Percentiles rank a stretch among this genome's conserved stretches.
phyloP scores from a whole-genome alignment of 1,140 invertebrate genomes.

The Lepidostoma basale region DNA sequence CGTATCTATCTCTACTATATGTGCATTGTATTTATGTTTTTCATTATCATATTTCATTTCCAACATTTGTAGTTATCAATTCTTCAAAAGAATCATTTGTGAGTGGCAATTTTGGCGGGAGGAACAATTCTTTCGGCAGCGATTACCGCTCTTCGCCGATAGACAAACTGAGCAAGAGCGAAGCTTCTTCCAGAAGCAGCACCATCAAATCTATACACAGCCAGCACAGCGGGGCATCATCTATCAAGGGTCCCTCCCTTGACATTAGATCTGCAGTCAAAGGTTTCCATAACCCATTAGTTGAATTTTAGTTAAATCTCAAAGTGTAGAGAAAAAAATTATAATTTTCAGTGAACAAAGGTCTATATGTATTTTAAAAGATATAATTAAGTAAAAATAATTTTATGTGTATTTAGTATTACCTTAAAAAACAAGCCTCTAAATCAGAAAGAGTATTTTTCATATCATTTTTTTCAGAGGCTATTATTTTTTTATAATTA shows the following conservation, averaged over 20 bases:
- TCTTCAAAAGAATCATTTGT: conserved; percentile 32
- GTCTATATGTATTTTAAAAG: too few relatives aligned
- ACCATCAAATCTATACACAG: conserved; percentile 44
- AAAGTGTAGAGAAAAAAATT: too few relatives aligned
- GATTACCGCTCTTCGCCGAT: conserved; percentile 27
- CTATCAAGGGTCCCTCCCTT: conserved; percentile 35
- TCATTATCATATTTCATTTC: conserved; percentile 2
- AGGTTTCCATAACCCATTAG: conserved; percentile 39
- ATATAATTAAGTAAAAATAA: too few relatives aligned
- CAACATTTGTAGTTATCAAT: conserved; percentile 35
- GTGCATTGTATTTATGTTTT: not conserved
- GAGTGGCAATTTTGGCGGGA: conserved; percentile 18
- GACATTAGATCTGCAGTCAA: conserved; percentile 50
- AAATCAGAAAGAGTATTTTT: too few relatives aligned
- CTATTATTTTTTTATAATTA: too few relatives aligned
- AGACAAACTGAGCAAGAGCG: conserved; percentile 40
- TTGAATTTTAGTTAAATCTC: not conserved
- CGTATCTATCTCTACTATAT: not conserved
- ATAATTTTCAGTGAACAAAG: too few relatives aligned
- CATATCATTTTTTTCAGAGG: too few relatives aligned
- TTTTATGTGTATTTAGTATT: too few relatives aligned
- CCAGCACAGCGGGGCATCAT: conserved; percentile 33
- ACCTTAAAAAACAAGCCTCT: too few relatives aligned
- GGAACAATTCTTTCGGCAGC: conserved; percentile 33
- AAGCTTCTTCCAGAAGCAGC: conserved; percentile 41